Conservation (phyloP, 2,888 invertebrate genomes). For the Apamea crenata region DNA sequence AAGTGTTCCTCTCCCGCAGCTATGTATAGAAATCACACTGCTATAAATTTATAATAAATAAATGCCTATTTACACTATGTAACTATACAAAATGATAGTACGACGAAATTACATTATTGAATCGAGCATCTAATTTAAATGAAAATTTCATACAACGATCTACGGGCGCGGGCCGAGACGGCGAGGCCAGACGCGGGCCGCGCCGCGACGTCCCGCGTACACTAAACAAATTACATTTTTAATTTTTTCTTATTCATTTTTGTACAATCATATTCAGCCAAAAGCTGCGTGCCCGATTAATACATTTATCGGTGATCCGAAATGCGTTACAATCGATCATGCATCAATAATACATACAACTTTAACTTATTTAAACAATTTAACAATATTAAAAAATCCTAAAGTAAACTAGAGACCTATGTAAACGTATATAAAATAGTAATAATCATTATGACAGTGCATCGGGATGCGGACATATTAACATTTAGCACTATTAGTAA, state of each 20-base stretch:
- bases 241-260: conserved; percentile 85
- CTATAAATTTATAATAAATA: conserved; percentile 90
- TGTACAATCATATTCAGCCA: conserved; percentile 89
- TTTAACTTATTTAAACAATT: conserved; percentile 90
- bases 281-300: conserved; percentile 86
- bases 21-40: conserved; percentile 89
- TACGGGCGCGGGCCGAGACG: conserved; percentile 77
- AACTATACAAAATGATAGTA: conserved; percentile 90
- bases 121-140: conserved; percentile 88
- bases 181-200: conserved; percentile 60
- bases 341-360: conserved; percentile 88
- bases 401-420: conserved; percentile 88
- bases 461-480: conserved; percentile 78
- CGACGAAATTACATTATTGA: conserved; percentile 88
- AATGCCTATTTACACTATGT: conserved; percentile 91
- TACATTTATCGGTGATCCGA: conserved; percentile 85
- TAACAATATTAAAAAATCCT: conserved; percentile 88
- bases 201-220: conserved; percentile 72
- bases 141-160: conserved; percentile 86
- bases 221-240: conserved; percentile 85
- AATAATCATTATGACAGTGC: conserved; percentile 80
- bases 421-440: conserved; percentile 85
- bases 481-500: conserved; percentile 74
- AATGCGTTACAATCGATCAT: conserved; percentile 86
- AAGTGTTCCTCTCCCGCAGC: conserved; percentile 87